These are phyloP conservation scores for Periplaneta americana DNA, from an alignment of 1,140 invertebrate species.

Conservation along the genomic window DNA sequence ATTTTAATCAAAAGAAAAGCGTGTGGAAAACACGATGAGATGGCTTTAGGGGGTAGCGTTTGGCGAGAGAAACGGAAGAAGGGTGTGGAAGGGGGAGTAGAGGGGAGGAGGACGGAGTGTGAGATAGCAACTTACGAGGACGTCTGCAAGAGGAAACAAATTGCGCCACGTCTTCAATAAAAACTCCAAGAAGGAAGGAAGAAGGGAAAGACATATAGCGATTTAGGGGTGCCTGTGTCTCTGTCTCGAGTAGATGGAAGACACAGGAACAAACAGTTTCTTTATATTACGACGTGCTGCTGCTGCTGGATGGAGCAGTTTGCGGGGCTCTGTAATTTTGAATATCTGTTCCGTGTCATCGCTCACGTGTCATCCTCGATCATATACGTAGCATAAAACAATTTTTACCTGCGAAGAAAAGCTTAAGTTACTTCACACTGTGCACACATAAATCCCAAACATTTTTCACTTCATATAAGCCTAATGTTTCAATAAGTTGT, in stretches of 20 bases:
- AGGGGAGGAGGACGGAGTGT: background rate
- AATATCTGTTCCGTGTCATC: background rate
- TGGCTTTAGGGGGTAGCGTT: background rate
- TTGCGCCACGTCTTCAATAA: background rate
- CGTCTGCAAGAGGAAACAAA: background rate
- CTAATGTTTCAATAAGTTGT: too few species aligned
- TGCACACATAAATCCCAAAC: too few species aligned
- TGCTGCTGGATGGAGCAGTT: too few species aligned
- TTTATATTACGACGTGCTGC: background rate
- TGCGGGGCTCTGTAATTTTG: background rate
- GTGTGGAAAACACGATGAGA: background rate
- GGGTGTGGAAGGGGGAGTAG: too few species aligned
- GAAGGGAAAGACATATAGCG: background rate
- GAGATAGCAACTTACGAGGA: background rate
- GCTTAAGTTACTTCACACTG: too few species aligned
- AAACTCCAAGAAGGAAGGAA: background rate
- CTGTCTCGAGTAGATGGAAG: background rate
- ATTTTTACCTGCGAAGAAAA: too few species aligned
- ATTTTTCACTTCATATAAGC: too few species aligned
- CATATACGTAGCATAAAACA: too few species aligned
- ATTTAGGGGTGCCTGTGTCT: background rate
- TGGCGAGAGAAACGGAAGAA: background rate
- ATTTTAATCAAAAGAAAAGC: constrained; percentile 14
- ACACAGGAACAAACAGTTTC: background rate
- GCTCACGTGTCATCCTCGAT: background rate